A percentile compares a stretch with the other conserved stretches of the same genome.
Conservation (phyloP, 2,113 vertebrate species). For the Neolamprologus sp. region DNA sequence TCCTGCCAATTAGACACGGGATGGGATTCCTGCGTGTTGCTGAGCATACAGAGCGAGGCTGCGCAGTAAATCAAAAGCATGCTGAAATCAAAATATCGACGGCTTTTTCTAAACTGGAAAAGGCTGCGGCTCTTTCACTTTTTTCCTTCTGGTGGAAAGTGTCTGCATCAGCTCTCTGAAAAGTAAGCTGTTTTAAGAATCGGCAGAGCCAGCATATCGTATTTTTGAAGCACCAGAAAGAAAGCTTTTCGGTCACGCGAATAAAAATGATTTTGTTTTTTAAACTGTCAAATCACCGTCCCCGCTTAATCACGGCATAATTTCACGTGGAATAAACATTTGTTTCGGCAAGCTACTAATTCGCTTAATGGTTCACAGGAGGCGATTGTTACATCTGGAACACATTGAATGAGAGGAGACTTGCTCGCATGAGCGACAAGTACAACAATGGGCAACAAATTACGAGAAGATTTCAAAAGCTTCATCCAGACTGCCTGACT, state of each 20-base stretch:
- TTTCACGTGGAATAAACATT: not conserved
- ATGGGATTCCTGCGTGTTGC: conserved; percentile 20
- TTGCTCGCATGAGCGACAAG: not conserved
- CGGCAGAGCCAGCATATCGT: not conserved
- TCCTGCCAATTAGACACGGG: conserved; percentile 46
- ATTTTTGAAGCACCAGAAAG: not conserved
- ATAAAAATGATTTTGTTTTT: not conserved
- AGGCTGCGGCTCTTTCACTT: not conserved
- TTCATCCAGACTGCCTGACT: not conserved
- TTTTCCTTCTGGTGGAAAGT: not conserved
- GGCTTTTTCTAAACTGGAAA: not conserved
- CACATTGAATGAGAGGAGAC: not conserved
- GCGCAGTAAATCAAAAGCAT: not conserved
- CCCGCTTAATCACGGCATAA: not conserved
- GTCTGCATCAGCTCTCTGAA: not conserved
- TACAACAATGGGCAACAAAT: not conserved
- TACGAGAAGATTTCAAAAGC: not conserved
- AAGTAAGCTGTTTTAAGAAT: not conserved
- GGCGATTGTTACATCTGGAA: not conserved
- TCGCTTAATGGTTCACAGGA: not conserved
- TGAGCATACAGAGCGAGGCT: not conserved
- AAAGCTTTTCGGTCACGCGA: not conserved
- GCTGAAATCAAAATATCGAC: not conserved
- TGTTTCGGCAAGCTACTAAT: not conserved
- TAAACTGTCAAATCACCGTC: not conserved